Base-by-base conservation (phyloP, 2,113 vertebrate genomes). In the Paratilapia polleni region DNA sequence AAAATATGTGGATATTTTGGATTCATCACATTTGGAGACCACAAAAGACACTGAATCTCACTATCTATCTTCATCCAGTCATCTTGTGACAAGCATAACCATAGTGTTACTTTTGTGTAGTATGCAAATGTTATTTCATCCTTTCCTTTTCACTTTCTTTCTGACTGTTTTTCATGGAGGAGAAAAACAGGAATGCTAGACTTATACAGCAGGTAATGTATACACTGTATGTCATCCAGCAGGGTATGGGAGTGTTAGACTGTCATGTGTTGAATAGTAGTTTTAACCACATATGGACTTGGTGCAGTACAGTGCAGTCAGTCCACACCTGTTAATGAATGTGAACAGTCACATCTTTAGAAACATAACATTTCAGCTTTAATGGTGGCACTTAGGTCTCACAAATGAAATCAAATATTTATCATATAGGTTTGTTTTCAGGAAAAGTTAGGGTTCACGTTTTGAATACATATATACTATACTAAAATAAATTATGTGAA, bases 1-100 rank as follows among this genome's bases (percentile, higher is more conserved):
- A 92, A 93, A 94, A 86, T 83, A 93, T 87, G 68, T 93, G 85
- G 63, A 86, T 89, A 91, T 86, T 89, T 89, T 77, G 82, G 83
- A 90, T 81, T 84, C 88, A 93, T 87, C 73, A 87, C 78, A 85
- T 93, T 91, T 74, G 47, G 57, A 87, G 76, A 91, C 87, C 90
- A 84, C 85, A 91, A 76, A 86, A 54, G 82, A 89, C 84, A 88
- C 47, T 49, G 38, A 81, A 91, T 92, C 62, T 77, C 66, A 83
- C 70, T 83, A 84, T 89, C 85, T 80, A 60, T 90, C 84, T 91
- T 86, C 20, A 76, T 84, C 43, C 81, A 84, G 56, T 78, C 74
- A 78, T 86, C 62, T 64, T 49, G 41, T 81, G 77, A 90, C 75
- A 84, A 83, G 79, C 70, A 77, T 36, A 81, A 77, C 49, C 73